Evolutionary conservation across 1,140 invertebrate species (phyloP).

Genomic region (Drosophila pseudoananassae): DNA sequence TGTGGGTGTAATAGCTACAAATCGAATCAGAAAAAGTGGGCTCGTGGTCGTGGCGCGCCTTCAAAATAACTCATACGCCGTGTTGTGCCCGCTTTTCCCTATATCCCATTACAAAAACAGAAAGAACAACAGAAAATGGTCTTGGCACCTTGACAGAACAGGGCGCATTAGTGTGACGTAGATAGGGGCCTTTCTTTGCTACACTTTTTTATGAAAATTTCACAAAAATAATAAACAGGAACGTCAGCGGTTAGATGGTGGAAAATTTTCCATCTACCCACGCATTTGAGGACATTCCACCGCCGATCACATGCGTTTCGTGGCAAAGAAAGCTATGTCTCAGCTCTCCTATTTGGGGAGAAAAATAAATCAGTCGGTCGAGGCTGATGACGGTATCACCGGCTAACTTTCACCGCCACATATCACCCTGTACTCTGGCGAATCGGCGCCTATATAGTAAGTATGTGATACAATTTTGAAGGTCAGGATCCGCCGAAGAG

Average conservation of each 20-base stretch:
- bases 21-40: slow-evolving; percentile 45
- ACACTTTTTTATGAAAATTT: slow-evolving; percentile 38
- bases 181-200: slow-evolving; percentile 20
- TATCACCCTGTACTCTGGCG: slow-evolving; percentile 20
- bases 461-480: slow-evolving; percentile 51
- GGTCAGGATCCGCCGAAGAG: slow-evolving; percentile 56
- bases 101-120: slow-evolving; percentile 9
- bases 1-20: slow-evolving; percentile 23
- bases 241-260: slow-evolving; percentile 18
- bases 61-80: slow-evolving; percentile 38
- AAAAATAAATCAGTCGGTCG: slow-evolving; percentile 41
- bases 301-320: slow-evolving; percentile 28
- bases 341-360: not conserved
- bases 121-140: slow-evolving; percentile 9
- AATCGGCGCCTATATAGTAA: not conserved
- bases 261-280: slow-evolving; percentile 44
- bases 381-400: slow-evolving; percentile 26
- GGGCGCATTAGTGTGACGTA: slow-evolving; percentile 48
- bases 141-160: slow-evolving; percentile 66
- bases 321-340: not conserved
- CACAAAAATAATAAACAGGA: slow-evolving; percentile 30
- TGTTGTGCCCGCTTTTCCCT: slow-evolving; percentile 3
- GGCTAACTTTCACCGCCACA: slow-evolving; percentile 32
- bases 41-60: slow-evolving; percentile 57
- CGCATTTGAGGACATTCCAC: slow-evolving; percentile 40